Conservation (phyloP, 1,140 invertebrate genomes). For the Lordiphosa clarofinis region DNA sequence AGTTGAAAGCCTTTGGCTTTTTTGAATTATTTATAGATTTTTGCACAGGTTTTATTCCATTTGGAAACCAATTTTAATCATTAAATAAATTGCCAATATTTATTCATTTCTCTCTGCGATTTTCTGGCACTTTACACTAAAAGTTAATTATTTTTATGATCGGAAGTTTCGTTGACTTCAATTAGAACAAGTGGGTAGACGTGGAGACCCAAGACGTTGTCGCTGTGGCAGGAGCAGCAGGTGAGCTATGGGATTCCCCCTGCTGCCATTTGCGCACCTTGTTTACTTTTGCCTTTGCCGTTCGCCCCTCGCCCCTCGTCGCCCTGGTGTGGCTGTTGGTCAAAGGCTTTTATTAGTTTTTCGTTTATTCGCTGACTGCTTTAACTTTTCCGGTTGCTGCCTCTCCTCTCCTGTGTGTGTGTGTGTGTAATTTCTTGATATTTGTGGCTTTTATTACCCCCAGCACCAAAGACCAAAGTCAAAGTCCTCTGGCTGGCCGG, state of each 20-base stretch:
- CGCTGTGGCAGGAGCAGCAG: slow-evolving; percentile 20
- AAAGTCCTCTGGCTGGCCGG: background rate
- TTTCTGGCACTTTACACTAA: slow-evolving; percentile 33
- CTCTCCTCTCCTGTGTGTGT: slow-evolving; percentile 3
- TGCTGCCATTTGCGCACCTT: slow-evolving; percentile 20
- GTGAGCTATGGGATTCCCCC: slow-evolving; percentile 24
- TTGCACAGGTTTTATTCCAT: too few species aligned
- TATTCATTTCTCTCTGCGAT: background rate
- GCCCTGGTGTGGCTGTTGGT: slow-evolving; percentile 31
- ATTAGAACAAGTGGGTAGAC: slow-evolving; percentile 44
- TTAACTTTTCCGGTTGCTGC: slow-evolving; percentile 63
- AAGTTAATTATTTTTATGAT: slow-evolving; percentile 64
- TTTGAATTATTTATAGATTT: too few species aligned
- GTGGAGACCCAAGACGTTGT: background rate
- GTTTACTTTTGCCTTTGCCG: slow-evolving; percentile 13
- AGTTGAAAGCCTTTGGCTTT: too few species aligned
- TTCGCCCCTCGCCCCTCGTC: background rate
- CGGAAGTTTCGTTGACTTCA: slow-evolving; percentile 66
- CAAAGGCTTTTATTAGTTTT: slow-evolving; percentile 77
- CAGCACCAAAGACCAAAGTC: slow-evolving; percentile 21
- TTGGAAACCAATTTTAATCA: too few species aligned
- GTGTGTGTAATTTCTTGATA: slow-evolving; percentile 72
- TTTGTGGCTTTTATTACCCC: slow-evolving; percentile 71
- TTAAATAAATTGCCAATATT: too few species aligned
- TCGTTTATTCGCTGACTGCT: slow-evolving; percentile 71